These are phyloP conservation scores for Leptinotarsa defecta DNA, from an alignment of 1,140 invertebrate species.

Conservation along the genomic window DNA sequence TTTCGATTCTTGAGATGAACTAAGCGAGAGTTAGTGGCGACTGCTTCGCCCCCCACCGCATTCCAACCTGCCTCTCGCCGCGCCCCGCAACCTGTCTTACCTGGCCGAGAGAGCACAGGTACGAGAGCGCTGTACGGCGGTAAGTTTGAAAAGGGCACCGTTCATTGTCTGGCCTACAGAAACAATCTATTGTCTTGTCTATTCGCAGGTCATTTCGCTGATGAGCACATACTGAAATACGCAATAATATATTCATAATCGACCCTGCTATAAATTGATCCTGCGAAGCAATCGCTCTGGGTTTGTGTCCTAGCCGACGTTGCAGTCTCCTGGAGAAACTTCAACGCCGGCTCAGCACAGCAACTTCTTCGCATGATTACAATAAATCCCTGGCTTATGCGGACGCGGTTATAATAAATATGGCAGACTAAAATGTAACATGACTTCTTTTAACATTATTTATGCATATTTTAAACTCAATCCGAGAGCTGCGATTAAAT, in stretches of 20 bases:
- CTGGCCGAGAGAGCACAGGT: slow-evolving; percentile 34
- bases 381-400: slow-evolving; percentile 46
- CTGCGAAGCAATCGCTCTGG: slow-evolving; percentile 5
- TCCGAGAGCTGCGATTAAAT: slow-evolving; percentile 32
- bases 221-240: slow-evolving; percentile 46
- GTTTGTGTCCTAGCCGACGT: slow-evolving; percentile 23
- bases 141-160: slow-evolving; percentile 50
- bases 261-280: slow-evolving; percentile 16
- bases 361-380: slow-evolving; percentile 41
- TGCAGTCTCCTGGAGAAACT: slow-evolving; percentile 19
- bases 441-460: slow-evolving; percentile 46
- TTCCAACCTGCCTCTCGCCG: slow-evolving; percentile 49
- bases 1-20: slow-evolving; percentile 49
- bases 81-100: slow-evolving; percentile 41
- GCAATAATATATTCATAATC: slow-evolving; percentile 46
- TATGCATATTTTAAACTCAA: slow-evolving; percentile 46
- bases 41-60: slow-evolving; percentile 52
- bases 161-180: slow-evolving; percentile 48
- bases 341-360: slow-evolving; percentile 25
- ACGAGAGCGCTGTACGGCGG: slow-evolving; percentile 39
- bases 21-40: slow-evolving; percentile 47
- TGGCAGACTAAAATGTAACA: slow-evolving; percentile 46
- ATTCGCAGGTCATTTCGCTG: slow-evolving; percentile 44
- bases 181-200: slow-evolving; percentile 54
- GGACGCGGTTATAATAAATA: slow-evolving; percentile 43